Evolutionary conservation across 2,888 invertebrate species (phyloP), one percentile per base, ranked within the genome.

Genomic region (Himalopsyche japonica): DNA sequence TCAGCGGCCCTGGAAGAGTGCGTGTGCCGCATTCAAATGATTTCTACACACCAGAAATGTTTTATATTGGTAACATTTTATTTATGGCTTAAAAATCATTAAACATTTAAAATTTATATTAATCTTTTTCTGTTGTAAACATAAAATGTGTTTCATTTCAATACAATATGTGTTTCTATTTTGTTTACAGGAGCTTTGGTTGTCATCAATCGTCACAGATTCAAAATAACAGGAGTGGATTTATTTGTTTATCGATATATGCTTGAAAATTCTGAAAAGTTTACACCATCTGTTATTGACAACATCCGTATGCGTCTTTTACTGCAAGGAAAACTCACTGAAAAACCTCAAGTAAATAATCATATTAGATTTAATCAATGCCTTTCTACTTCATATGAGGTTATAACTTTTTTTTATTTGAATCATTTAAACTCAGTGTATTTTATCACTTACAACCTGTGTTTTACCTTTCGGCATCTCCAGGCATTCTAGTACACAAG

Each of bases 211-310:
- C 94, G 94, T 87, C 96, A 96, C 89, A 93, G 95, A 64, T 97
- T 98, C 90, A 91, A 93, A 87, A 95, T 98, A 87, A 94, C 93
- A 47, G 96, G 95, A 0, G 95, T 95, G 82, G 97, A 97, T 90
- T 91, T 95, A 37, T 96, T 93, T 89, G 97, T 97, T 37, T 95
- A 95, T 89, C 93, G 94, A n/a, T 96, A 95, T 89, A 95, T 96
- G 93, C 92, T 93, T 88, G 93, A 94, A 37, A 95, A 96, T 89
- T 93, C 94, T 0, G 94, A 95, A 12, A 95, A 95, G 90, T 96
- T 96, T 90, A 93, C 94, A 0, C 92, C 91, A 82, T 93, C 94
- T 88, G 92, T 95, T 43, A 93, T 94, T 30, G 93, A 95, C 88
- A 95, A 94, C 88, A 93, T 96, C 82, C 92, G 94, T 85, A 93